A percentile compares a stretch with the other conserved stretches of the same genome.
Evolutionary conservation across 2,113 vertebrate species (phyloP).

Genomic region (Anoura caudifer): DNA sequence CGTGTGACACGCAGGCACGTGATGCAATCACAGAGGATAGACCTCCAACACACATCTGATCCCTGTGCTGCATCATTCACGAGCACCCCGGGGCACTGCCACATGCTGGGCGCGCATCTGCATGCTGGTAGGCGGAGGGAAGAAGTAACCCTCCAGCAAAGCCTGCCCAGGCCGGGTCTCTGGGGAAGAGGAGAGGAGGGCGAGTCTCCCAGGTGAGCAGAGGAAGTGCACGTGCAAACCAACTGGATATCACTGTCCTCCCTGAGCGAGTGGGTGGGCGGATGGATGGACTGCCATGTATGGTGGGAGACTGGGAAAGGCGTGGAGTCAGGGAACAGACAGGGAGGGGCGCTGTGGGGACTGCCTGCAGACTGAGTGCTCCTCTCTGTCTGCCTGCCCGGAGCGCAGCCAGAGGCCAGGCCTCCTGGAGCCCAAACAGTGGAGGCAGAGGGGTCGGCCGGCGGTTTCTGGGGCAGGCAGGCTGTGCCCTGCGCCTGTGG

Average conservation of each 20-base stretch:
- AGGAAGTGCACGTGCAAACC: neutral
- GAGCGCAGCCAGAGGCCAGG: neutral
- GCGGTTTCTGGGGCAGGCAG: too few species aligned
- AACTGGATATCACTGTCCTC: too few species aligned
- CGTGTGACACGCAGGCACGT: rapidly evolving
- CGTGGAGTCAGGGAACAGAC: neutral
- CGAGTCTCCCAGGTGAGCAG: too few species aligned
- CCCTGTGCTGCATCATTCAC: rapidly evolving
- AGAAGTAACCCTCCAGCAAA: neutral
- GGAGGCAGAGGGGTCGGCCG: too few species aligned
- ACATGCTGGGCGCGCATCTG: neutral
- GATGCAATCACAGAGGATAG: rapidly evolving
- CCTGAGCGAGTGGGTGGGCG: too few species aligned
- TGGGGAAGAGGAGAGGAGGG: neutral
- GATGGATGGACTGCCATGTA: too few species aligned
- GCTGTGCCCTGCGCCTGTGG: too few species aligned
- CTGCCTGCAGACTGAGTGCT: neutral
- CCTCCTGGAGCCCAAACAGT: too few species aligned
- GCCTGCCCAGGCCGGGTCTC: neutral
- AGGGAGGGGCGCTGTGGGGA: rapidly evolving
- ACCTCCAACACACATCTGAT: rapidly evolving
- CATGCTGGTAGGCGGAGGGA: neutral
- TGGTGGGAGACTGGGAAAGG: too few species aligned
- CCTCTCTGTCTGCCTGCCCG: rapidly evolving
- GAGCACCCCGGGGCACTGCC: too few species aligned